Evolutionary conservation across 2,113 vertebrate species (phyloP).

Genomic region (Columba livia): DNA sequence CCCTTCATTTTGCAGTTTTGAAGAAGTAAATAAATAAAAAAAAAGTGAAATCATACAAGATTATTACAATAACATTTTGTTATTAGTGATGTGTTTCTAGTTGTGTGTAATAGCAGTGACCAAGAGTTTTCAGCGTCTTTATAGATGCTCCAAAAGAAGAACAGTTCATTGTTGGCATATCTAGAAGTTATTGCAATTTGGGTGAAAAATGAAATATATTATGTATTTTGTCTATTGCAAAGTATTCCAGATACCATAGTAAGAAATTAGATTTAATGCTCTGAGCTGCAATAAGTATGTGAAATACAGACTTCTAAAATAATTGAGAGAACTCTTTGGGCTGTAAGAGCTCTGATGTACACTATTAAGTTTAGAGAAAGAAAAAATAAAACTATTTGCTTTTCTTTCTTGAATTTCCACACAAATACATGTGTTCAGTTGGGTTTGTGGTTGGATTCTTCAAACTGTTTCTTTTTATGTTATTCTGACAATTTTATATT

Average conservation of each 20-base stretch:
- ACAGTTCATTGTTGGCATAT: background rate
- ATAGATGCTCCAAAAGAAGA: background rate
- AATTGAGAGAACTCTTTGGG: background rate
- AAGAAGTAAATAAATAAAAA: background rate
- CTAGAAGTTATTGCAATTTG: background rate
- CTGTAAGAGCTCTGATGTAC: background rate
- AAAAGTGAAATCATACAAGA: background rate
- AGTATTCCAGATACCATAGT: background rate
- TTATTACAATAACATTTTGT: background rate
- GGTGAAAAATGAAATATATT: background rate
- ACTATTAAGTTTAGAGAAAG: background rate
- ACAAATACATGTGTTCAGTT: background rate
- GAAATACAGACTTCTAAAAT: background rate
- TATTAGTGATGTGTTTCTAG: background rate
- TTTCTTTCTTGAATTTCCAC: background rate
- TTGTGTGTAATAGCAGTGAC: background rate
- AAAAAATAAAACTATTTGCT: background rate
- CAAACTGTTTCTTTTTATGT: background rate
- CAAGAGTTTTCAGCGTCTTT: background rate
- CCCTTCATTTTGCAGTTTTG: fast-evolving
- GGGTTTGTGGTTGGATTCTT: background rate
- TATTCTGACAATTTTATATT: background rate
- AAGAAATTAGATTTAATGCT: background rate
- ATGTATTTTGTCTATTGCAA: background rate
- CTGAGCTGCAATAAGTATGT: background rate